Evolutionary conservation across 2,113 vertebrate genomes (phyloP).

Genomic region (Carettochelys insculpta): DNA sequence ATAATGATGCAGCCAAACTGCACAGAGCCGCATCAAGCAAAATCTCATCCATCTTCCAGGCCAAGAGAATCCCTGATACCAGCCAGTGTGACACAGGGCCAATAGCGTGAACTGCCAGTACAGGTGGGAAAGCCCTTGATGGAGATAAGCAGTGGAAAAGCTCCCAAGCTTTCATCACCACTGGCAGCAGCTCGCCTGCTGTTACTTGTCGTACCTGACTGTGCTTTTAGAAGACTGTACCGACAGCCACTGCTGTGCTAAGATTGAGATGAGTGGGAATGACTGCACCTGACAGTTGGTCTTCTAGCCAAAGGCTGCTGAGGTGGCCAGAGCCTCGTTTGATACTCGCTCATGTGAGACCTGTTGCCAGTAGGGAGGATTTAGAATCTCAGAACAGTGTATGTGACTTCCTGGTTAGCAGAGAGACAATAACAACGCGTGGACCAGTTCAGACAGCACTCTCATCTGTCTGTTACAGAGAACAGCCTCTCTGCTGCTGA

Average conservation of each 20-base stretch:
- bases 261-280: not conserved
- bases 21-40: not conserved
- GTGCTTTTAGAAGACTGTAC: not conserved
- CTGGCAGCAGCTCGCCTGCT: not conserved
- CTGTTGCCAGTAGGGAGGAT: not conserved
- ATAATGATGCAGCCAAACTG: rapidly evolving
- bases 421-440: too few species aligned
- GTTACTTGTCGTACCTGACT: not conserved
- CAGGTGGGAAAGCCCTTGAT: not conserved
- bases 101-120: rapidly evolving
- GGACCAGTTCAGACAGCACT: not conserved
- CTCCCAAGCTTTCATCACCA: not conserved
- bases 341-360: not conserved
- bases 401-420: not conserved
- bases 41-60: not conserved
- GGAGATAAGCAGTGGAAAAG: not conserved
- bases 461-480: not conserved
- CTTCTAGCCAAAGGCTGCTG: not conserved
- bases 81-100: rapidly evolving
- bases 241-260: not conserved
- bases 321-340: not conserved
- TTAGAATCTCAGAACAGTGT: not conserved
- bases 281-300: not conserved
- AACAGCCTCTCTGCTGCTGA: not conserved
- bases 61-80: rapidly evolving